Conservation (phyloP, 2,888 invertebrate genomes). For the Caenorhabditis sp. region DNA sequence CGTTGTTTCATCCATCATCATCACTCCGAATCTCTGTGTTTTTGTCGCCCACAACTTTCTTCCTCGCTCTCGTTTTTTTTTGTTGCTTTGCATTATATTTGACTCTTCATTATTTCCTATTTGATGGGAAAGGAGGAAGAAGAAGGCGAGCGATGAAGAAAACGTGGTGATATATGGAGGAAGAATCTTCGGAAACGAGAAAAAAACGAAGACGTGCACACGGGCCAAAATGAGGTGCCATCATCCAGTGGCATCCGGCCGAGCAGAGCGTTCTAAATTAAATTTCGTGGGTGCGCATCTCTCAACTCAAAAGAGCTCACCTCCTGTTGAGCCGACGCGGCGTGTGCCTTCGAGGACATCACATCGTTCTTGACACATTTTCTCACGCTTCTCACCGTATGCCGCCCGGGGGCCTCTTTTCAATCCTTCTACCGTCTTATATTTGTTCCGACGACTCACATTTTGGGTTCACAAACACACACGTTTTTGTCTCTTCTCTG, state of each 20-base stretch:
- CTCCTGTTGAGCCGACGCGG: conserved; percentile 30
- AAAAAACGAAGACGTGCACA: conserved; percentile 32
- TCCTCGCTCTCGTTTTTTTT: conserved; percentile 4
- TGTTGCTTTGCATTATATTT: not conserved
- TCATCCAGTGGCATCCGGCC: conserved; percentile 56
- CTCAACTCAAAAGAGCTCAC: conserved; percentile 47
- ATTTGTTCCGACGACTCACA: conserved; percentile 10
- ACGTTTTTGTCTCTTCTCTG: conserved; percentile 23
- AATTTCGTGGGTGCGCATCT: conserved; percentile 60
- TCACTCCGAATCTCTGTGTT: conserved; percentile 56
- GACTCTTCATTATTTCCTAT: conserved; percentile 14
- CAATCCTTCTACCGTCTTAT: conserved; percentile 5
- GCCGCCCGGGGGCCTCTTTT: conserved; percentile 35
- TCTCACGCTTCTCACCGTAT: conserved; percentile 61
- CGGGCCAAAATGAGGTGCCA: conserved; percentile 57
- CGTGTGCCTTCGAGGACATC: conserved; percentile 51
- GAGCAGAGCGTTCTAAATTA: conserved; percentile 65
- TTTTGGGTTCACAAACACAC: not conserved
- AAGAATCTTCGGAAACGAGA: conserved; percentile 34
- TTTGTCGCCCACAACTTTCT: conserved; percentile 43
- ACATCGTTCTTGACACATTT: conserved; percentile 50
- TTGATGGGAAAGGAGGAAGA: not conserved
- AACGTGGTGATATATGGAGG: conserved; percentile 50
- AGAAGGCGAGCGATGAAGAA: conserved; percentile 17
- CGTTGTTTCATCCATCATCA: conserved; percentile 56